Conservation (phyloP, 2,113 vertebrate genomes). For the Nanorana parkeri region DNA sequence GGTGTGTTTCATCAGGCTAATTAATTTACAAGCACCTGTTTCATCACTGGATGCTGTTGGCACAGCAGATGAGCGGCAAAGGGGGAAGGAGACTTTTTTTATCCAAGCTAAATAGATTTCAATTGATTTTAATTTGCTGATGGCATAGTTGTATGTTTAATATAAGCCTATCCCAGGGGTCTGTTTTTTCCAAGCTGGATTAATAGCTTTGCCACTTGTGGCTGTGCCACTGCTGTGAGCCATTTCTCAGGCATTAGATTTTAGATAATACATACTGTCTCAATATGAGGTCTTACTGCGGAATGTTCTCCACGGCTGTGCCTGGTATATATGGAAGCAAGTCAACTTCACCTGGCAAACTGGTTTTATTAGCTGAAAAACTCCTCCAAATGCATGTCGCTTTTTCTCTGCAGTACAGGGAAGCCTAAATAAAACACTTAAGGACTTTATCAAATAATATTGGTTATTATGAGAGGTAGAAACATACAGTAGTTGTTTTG, state of each 20-base stretch:
- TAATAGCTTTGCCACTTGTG: conserved; percentile 48
- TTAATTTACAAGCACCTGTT: conserved; percentile 94
- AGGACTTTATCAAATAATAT: too few relatives aligned
- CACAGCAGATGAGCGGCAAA: conserved; percentile 75
- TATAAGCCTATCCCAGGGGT: conserved; percentile 59
- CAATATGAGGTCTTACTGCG: conserved; percentile 5
- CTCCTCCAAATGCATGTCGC: too few relatives aligned
- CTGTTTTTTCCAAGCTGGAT: conserved; percentile 38
- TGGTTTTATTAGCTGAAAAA: too few relatives aligned
- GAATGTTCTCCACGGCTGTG: background rate
- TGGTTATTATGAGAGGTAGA: too few relatives aligned
- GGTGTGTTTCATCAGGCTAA: conserved; percentile 89
- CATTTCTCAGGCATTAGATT: background rate
- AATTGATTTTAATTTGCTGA: conserved; percentile 79
- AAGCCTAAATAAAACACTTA: too few relatives aligned
- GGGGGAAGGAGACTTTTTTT: conserved; percentile 72
- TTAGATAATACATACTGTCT: conserved; percentile 10
- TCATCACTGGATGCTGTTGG: conserved; percentile 77
- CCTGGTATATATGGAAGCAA: background rate
- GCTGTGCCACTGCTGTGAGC: conserved; percentile 52
- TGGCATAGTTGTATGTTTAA: conserved; percentile 69
- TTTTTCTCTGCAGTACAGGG: too few relatives aligned
- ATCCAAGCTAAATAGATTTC: conserved; percentile 77
- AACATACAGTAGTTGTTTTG: too few relatives aligned
- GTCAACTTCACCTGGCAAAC: background rate